A percentile compares a stretch with the other conserved stretches of the same genome.
phyloP scores from a whole-genome alignment of 2,888 invertebrate genomes.

The Acheta domesticus region DNA sequence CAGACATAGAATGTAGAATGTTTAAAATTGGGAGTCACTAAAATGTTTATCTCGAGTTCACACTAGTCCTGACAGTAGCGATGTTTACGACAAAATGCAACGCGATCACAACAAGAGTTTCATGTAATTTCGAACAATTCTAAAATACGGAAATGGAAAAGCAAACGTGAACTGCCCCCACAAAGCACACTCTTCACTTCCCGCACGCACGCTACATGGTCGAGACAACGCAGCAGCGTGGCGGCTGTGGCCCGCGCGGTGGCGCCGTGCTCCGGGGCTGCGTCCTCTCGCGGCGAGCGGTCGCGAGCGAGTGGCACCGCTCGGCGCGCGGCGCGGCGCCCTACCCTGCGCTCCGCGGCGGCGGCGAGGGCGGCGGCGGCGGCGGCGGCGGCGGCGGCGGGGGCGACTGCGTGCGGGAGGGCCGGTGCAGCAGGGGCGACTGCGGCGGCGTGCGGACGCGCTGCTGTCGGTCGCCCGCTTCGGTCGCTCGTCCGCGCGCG shows the following conservation, averaged over 20 bases:
- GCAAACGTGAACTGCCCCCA: too few species aligned
- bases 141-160: too few species aligned
- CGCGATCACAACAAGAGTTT: too few species aligned
- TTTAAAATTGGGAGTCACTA: too few species aligned
- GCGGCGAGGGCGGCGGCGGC: neutral
- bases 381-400: neutral
- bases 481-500: neutral
- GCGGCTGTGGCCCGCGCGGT: neutral
- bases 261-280: neutral
- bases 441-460: neutral
- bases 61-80: too few species aligned
- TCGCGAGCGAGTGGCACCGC: neutral
- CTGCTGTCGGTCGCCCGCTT: neutral
- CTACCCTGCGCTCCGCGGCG: neutral
- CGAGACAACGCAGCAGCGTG: neutral
- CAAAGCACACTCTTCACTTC: too few species aligned
- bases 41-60: too few species aligned
- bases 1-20: too few species aligned
- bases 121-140: too few species aligned
- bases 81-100: too few species aligned
- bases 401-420: neutral
- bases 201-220: neutral
- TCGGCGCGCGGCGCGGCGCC: neutral
- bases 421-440: neutral
- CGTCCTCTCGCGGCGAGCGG: neutral